These are phyloP conservation scores for Anagyrus pseudococci DNA, from an alignment of 2,888 invertebrate species.

Conservation along the genomic window DNA sequence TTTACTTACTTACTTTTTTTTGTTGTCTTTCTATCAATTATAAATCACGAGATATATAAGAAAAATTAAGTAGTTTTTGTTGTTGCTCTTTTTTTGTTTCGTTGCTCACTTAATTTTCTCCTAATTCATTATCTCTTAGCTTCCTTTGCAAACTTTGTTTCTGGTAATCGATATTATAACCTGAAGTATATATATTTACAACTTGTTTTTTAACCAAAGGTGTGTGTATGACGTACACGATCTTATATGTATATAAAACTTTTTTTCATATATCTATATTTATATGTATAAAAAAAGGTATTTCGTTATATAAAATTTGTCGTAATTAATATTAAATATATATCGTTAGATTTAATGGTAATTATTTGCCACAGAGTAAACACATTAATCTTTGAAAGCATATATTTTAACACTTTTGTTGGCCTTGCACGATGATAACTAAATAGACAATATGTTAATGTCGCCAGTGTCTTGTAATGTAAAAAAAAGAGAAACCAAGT, in stretches of 20 bases:
- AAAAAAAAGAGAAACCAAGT: no score
- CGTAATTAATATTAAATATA: no score
- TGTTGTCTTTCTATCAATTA: no score
- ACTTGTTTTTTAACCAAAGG: slow-evolving; percentile 21
- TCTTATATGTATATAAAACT: no score
- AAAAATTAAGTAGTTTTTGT: slow-evolving; percentile 31
- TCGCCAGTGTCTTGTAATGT: slow-evolving; percentile 4
- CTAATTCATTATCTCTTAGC: slow-evolving; percentile 1
- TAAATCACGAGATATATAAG: no score
- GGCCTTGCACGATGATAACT: slow-evolving; percentile 37
- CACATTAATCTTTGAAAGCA: no score
- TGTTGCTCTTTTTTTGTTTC: slow-evolving; percentile 25
- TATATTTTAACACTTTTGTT: slow-evolving; percentile 28
- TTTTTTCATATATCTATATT: slow-evolving; percentile 23
- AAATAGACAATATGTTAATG: no score
- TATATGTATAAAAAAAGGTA: slow-evolving; percentile 17
- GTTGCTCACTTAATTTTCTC: slow-evolving; percentile 20
- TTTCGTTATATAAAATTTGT: slow-evolving; percentile 29
- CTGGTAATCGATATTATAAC: not conserved
- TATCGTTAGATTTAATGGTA: slow-evolving; percentile 37
- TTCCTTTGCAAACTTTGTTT: no score
- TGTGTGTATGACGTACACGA: slow-evolving; percentile 23
- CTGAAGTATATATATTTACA: slow-evolving; percentile 15
- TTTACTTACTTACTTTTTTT: no score
- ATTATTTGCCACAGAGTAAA: no score